phyloP scores from a whole-genome alignment of 1,140 invertebrate genomes.

The Solenopsis fugax region DNA sequence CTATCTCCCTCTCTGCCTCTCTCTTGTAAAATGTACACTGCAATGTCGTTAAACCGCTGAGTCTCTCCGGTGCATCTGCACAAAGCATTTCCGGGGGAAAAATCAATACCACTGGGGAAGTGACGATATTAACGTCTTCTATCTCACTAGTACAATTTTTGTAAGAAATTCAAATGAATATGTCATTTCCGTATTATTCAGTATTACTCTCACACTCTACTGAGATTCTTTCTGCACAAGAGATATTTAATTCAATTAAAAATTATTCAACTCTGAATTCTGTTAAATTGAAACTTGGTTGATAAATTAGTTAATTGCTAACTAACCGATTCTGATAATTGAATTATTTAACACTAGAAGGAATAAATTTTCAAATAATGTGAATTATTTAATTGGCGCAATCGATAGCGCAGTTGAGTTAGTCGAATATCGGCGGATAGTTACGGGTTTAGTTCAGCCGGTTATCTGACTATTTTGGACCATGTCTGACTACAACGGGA shows the following conservation, averaged over 20 bases:
- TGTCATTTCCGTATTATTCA: not conserved
- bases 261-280: not conserved
- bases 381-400: constrained; percentile 29
- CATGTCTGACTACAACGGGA: constrained; percentile 22
- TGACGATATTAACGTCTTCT: not conserved
- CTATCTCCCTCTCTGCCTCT: not conserved
- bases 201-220: not conserved
- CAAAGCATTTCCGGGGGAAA: constrained; percentile 8
- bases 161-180: not conserved
- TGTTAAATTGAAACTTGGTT: not conserved
- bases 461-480: constrained; percentile 26
- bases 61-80: not conserved
- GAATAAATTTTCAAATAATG: not conserved
- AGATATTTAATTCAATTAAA: not conserved
- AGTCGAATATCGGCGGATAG: constrained; percentile 3
- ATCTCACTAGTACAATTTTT: not conserved
- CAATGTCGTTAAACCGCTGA: constrained; percentile 22
- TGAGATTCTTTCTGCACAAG: no score
- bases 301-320: not conserved
- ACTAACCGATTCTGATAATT: not conserved
- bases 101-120: constrained; percentile 20
- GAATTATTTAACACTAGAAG: not conserved
- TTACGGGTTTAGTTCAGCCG: constrained; percentile 21
- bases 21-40: constrained; percentile 17
- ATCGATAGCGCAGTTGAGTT: constrained; percentile 18